Percentiles rank a stretch among this genome's conserved stretches.
Evolutionary conservation across 2,113 vertebrate species (phyloP).

Genomic region (Pycnonotus jocosus): DNA sequence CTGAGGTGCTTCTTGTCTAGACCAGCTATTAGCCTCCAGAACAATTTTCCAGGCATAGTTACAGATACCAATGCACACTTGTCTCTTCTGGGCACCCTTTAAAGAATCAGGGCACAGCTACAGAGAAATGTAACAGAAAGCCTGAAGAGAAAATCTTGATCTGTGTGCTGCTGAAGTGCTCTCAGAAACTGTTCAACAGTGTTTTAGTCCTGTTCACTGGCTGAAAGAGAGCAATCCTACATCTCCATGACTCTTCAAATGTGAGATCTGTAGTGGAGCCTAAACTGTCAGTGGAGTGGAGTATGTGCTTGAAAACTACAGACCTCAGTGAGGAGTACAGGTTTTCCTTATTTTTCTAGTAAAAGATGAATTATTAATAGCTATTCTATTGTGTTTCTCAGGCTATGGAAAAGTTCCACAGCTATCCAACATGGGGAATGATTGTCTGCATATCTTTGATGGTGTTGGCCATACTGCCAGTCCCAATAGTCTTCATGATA

Average conservation of each 20-base stretch:
- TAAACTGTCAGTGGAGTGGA: neutral
- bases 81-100: neutral
- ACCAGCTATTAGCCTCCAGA: neutral
- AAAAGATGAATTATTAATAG: neutral
- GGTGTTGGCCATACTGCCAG: conserved; percentile 82
- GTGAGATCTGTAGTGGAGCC: neutral
- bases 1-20: neutral
- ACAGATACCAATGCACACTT: neutral
- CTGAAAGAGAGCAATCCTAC: neutral
- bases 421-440: conserved; percentile 87
- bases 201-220: neutral
- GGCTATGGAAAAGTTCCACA: conserved; percentile 79
- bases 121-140: neutral
- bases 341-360: neutral
- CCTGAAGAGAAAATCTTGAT: neutral
- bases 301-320: neutral
- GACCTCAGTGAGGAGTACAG: neutral
- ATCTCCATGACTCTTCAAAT: neutral
- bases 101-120: neutral
- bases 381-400: conserved; percentile 44
- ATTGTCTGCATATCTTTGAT: conserved; percentile 85
- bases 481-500: conserved; percentile 84
- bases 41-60: neutral
- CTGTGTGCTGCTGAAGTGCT: neutral
- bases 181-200: neutral